A percentile compares a stretch with the other conserved stretches of the same genome.
phyloP scores from a whole-genome alignment of 2,888 invertebrate species.

The Sesamia inferens region DNA sequence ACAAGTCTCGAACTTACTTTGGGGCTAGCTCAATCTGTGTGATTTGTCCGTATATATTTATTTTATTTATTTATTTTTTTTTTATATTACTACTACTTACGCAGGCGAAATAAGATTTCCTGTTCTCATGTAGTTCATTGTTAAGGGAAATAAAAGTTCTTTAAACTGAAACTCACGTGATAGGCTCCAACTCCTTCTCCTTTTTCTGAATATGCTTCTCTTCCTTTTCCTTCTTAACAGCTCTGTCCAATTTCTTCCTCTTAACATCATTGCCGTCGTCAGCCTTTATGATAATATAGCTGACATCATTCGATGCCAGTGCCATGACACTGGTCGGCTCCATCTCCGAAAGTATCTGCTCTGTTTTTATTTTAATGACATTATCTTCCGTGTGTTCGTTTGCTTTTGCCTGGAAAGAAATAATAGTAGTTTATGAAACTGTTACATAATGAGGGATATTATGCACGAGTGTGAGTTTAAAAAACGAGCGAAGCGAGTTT shows the following conservation, averaged over 20 bases:
- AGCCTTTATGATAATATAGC: constrained; percentile 84
- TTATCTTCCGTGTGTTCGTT: background rate
- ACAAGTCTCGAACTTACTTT: no score
- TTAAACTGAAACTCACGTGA: constrained; percentile 70
- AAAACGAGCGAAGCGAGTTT: no score
- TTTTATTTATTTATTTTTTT: no score
- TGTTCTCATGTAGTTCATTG: no score
- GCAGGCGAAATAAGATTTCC: no score
- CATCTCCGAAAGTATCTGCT: constrained; percentile 72
- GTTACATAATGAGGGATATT: no score
- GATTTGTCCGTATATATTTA: no score
- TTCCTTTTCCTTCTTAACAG: constrained; percentile 56
- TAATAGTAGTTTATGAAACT: no score
- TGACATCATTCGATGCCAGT: constrained; percentile 79
- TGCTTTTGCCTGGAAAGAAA: background rate
- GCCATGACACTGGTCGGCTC: constrained; percentile 71
- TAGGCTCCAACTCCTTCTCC: constrained; percentile 67
- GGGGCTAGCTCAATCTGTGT: no score
- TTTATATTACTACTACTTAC: no score
- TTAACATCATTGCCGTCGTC: constrained; percentile 54
- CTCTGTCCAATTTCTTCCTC: constrained; percentile 48
- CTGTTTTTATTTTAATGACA: constrained; percentile 64
- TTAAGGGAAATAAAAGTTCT: no score
- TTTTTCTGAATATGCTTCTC: constrained; percentile 49
- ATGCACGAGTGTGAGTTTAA: no score